These are phyloP conservation scores for Lutjanus argentimaculatus DNA, from an alignment of 2,797 vertebrate species.

Conservation along the genomic window DNA sequence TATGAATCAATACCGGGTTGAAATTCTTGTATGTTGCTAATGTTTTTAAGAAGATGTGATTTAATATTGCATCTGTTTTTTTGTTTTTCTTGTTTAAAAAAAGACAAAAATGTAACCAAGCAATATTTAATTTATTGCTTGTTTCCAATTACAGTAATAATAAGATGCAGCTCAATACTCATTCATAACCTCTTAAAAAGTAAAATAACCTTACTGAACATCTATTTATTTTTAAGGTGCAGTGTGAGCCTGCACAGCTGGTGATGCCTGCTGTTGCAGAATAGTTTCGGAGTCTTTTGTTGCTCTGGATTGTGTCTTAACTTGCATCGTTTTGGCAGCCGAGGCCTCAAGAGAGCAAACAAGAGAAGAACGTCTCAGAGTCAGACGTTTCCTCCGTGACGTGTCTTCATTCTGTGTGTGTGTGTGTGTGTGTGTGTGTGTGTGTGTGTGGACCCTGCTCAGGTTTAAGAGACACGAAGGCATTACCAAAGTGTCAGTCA, in stretches of 20 bases:
- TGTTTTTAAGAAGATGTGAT: background rate
- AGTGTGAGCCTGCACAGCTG: constrained; percentile 22
- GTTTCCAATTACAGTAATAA: background rate
- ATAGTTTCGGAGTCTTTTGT: constrained; percentile 81
- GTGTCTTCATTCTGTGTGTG: constrained; percentile 46
- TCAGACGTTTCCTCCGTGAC: constrained; percentile 51
- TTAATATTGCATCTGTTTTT: too few relatives aligned
- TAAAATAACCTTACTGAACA: background rate
- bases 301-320: constrained; percentile 87
- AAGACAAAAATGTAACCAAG: too few relatives aligned
- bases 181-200: background rate
- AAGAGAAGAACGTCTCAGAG: constrained; percentile 15
- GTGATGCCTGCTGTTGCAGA: constrained; percentile 15
- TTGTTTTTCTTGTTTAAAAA: too few relatives aligned
- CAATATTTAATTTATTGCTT: background rate
- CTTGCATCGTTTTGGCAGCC: constrained; percentile 85
- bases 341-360: constrained; percentile 63
- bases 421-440: background rate
- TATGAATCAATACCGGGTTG: background rate
- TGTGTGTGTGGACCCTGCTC: constrained; percentile 38
- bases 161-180: background rate
- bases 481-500: constrained; percentile 75
- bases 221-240: background rate
- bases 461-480: constrained; percentile 58
- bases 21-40: background rate